Percentiles rank a stretch among this genome's conserved stretches.
phyloP scores from a whole-genome alignment of 2,797 vertebrate genomes.

The Octomys mimax region DNA sequence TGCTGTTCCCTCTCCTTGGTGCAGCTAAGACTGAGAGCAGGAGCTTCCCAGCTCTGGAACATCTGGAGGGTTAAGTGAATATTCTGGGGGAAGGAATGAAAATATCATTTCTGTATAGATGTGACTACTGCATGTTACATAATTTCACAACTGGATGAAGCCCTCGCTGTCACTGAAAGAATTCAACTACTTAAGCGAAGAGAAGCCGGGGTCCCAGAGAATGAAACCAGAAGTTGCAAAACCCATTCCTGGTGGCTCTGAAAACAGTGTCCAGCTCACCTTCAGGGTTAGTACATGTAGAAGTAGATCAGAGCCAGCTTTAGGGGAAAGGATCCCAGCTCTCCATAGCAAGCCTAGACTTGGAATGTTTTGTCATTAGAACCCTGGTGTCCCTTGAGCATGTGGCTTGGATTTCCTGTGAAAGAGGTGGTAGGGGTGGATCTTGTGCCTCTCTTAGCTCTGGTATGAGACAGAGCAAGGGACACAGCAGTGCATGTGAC shows the following conservation, averaged over 20 bases:
- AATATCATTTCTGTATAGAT: neutral
- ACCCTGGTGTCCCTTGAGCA: neutral
- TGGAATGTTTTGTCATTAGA: neutral
- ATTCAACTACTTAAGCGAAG: constrained; percentile 20
- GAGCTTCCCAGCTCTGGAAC: neutral
- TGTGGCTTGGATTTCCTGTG: constrained; percentile 1
- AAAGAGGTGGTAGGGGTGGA: neutral
- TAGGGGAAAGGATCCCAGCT: neutral
- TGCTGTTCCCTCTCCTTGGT: neutral
- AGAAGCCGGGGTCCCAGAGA: neutral
- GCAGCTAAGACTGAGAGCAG: neutral
- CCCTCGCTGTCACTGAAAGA: neutral
- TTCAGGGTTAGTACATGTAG: accelerated
- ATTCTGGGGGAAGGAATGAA: neutral
- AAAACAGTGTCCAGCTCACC: neutral
- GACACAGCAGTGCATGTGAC: neutral
- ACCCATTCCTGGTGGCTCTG: neutral
- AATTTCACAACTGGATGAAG: neutral
- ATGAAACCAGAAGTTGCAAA: neutral
- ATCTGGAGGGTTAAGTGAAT: neutral
- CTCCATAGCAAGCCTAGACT: neutral
- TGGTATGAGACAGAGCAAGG: neutral
- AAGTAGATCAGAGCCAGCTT: neutral
- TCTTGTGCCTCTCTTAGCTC: neutral
- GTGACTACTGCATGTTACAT: neutral